Evolutionary conservation across 1,140 invertebrate species (phyloP), one percentile per base, ranked within the genome.

Genomic region (Drosophila murphyi): DNA sequence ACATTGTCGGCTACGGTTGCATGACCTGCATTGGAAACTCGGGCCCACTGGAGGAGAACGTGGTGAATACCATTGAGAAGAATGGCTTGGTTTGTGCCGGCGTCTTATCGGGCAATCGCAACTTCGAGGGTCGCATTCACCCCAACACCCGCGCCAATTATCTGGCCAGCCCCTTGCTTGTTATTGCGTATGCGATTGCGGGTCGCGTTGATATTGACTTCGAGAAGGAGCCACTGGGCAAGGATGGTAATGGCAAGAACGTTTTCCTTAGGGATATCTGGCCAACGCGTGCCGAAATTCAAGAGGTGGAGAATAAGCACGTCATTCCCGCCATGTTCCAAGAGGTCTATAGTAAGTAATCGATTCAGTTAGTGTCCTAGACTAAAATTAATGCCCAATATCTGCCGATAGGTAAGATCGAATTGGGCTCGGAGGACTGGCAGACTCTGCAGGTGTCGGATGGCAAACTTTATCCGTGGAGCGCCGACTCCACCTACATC

Each of bases 1-100:
- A 98, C 83, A 96, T 98, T 60, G 96, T 97, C 34, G 98, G 98
- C n/a, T 99, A 98, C 91, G 96, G 98, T 2, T 99, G 98, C 93
- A 99, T 99, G 98, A 99, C 98, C 0, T 99, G 98, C 93, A 99
- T 99, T 77, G 99, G 99, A 5, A 99, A 99, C 93, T 97, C 96
- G 52, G 98, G 98, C 7, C 98, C 98, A 0, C 94, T 99, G 5
- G 96, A 97, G 61, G 98, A 99, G 68, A 94, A 96, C 72, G 96
- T 99, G 31, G 96, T 96, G 0, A 97, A 98, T 85, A 97, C 97
- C 2, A 99, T 99, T 80, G 98, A 99, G 92, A 97, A 98, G 94
- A 97, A 97, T 91, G 97, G 98, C 90, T 93, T 99, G 5, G 97
- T 99, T 0, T 98, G 97, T 82, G 97, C 96, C 89, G 98, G 98